Conservation (phyloP, 2,113 vertebrate genomes). For the Etia nguti region DNA sequence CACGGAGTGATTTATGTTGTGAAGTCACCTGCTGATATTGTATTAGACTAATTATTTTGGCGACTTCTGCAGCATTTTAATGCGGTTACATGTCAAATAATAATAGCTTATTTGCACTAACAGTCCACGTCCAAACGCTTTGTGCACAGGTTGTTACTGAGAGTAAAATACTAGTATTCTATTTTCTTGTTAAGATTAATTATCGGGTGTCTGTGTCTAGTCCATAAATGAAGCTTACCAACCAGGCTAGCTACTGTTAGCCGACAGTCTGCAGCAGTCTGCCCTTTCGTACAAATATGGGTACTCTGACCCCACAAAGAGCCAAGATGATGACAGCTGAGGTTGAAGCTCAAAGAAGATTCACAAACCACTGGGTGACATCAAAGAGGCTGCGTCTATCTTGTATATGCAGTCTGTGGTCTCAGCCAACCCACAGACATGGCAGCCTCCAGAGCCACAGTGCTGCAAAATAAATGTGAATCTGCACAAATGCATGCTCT, state of each 20-base stretch:
- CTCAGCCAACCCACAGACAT: not conserved
- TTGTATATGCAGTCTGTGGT: not conserved
- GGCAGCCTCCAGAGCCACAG: not conserved
- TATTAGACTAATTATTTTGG: not conserved
- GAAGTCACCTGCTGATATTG: fast-evolving
- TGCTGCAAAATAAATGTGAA: not conserved
- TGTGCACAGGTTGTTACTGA: not conserved
- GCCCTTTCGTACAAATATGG: not conserved
- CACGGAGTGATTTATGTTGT: fast-evolving
- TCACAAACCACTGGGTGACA: not conserved
- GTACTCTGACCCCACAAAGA: not conserved
- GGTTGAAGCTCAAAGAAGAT: not conserved
- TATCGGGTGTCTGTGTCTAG: not conserved
- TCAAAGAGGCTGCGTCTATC: not conserved
- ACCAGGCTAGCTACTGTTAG: not conserved
- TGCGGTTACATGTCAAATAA: not conserved
- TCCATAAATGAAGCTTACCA: not conserved
- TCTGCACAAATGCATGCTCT: not conserved
- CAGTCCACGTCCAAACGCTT: not conserved
- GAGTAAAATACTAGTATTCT: not conserved
- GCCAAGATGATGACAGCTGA: not conserved
- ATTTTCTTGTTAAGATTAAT: not conserved
- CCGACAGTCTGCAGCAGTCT: not conserved
- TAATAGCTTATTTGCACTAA: not conserved
- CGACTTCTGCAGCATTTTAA: fast-evolving